These are phyloP conservation scores for Cheumatopsyche charites DNA, from an alignment of 1,140 invertebrate genomes.

Conservation along the genomic window DNA sequence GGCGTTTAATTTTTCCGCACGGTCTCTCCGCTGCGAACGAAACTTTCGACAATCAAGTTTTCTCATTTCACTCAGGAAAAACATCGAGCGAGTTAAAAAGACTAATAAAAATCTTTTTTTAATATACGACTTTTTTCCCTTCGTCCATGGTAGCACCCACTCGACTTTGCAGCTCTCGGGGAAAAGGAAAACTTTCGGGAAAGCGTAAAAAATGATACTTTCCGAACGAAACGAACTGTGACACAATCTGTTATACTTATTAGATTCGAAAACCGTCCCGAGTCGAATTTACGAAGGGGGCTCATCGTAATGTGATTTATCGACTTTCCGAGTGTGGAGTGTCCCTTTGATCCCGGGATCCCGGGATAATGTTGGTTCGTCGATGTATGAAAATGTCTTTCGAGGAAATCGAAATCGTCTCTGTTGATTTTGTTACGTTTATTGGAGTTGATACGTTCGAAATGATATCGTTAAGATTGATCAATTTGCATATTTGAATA, in stretches of 20 bases:
- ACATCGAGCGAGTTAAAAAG: conserved; percentile 20
- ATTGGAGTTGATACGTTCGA: too few species aligned
- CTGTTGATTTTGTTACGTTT: too few species aligned
- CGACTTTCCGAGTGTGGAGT: too few species aligned
- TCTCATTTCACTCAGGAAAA: conserved; percentile 20
- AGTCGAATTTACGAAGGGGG: not conserved
- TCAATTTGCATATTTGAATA: too few species aligned
- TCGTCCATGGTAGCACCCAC: too few species aligned
- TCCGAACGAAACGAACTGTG: not conserved
- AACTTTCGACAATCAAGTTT: conserved; percentile 15
- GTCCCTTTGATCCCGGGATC: too few species aligned
- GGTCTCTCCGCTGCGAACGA: not conserved
- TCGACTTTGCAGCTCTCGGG: not conserved
- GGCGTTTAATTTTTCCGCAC: conserved; percentile 5
- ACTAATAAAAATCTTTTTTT: conserved; percentile 25
- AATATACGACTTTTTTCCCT: conserved; percentile 1
- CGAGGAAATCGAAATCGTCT: too few species aligned
- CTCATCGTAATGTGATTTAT: too few species aligned
- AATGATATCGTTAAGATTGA: too few species aligned
- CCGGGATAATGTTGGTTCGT: too few species aligned
- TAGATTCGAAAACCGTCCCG: not conserved
- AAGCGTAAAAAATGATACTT: conserved; percentile 8
- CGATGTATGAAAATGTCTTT: too few species aligned
- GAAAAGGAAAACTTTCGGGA: not conserved
- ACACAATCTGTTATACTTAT: not conserved